Evolutionary conservation across 2,888 invertebrate genomes (phyloP).

Genomic region (Ferrisia virgata): DNA sequence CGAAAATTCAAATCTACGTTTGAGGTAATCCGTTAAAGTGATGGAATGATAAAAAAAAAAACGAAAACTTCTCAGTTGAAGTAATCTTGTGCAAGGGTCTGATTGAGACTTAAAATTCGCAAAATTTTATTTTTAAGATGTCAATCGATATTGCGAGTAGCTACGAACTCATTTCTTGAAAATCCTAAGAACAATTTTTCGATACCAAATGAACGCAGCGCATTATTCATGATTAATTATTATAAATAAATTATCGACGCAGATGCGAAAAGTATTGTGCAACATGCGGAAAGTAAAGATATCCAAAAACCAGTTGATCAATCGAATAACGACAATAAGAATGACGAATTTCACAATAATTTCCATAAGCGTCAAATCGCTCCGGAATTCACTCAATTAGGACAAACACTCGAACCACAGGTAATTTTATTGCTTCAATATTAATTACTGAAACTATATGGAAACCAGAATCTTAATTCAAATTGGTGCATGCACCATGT

Average conservation of each 20-base stretch:
- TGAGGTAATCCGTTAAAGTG: too few relatives aligned
- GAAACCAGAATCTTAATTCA: background rate
- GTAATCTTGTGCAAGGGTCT: too few relatives aligned
- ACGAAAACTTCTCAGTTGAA: too few relatives aligned
- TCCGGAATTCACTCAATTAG: conserved; percentile 29
- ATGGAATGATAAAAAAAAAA: too few relatives aligned
- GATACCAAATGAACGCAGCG: background rate
- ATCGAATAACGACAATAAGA: background rate
- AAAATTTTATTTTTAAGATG: too few relatives aligned
- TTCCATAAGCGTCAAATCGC: conserved; percentile 38
- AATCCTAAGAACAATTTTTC: too few relatives aligned
- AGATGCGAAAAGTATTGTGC: conserved; percentile 5
- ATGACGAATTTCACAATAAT: background rate
- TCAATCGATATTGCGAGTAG: too few relatives aligned
- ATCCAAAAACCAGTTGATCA: conserved; percentile 31
- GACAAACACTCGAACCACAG: conserved; percentile 8
- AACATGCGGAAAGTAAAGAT: conserved; percentile 30
- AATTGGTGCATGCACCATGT: background rate
- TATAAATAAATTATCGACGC: background rate
- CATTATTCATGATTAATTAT: background rate
- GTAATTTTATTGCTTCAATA: background rate
- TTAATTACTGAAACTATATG: background rate
- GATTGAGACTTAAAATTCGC: too few relatives aligned
- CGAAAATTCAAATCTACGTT: too few relatives aligned
- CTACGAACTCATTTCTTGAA: too few relatives aligned